These are phyloP conservation scores for Troilus luridus DNA, from an alignment of 2,888 invertebrate genomes.

Conservation along the genomic window DNA sequence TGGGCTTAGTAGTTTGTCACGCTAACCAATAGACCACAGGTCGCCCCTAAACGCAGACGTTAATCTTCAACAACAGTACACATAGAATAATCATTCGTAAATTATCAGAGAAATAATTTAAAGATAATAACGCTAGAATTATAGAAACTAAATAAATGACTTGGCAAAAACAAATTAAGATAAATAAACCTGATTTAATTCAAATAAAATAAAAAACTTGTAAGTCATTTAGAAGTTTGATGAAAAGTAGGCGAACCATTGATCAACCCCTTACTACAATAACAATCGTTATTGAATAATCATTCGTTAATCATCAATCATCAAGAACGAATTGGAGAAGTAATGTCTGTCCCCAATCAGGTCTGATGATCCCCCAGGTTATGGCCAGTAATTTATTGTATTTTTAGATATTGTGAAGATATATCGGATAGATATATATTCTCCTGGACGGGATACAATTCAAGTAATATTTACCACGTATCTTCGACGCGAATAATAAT, in stretches of 20 bases:
- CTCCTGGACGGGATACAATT: not conserved
- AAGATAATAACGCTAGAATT: too few relatives aligned
- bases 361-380: not conserved
- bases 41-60: too few relatives aligned
- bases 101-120: too few relatives aligned
- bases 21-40: too few relatives aligned
- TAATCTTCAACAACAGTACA: too few relatives aligned
- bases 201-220: not conserved
- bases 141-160: too few relatives aligned
- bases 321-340: not conserved
- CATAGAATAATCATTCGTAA: too few relatives aligned
- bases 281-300: not conserved
- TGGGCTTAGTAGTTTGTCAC: too few relatives aligned
- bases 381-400: not conserved
- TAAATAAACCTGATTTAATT: too few relatives aligned
- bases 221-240: not conserved
- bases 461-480: not conserved
- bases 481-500: too few relatives aligned
- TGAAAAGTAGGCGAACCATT: not conserved
- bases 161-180: too few relatives aligned
- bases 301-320: conserved; percentile 14
- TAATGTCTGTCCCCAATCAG: not conserved
- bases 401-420: not conserved
- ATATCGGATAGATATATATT: not conserved
- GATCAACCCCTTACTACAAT: not conserved